Evolutionary conservation across 2,888 invertebrate species (phyloP).

Genomic region (Erannis defoliaria): DNA sequence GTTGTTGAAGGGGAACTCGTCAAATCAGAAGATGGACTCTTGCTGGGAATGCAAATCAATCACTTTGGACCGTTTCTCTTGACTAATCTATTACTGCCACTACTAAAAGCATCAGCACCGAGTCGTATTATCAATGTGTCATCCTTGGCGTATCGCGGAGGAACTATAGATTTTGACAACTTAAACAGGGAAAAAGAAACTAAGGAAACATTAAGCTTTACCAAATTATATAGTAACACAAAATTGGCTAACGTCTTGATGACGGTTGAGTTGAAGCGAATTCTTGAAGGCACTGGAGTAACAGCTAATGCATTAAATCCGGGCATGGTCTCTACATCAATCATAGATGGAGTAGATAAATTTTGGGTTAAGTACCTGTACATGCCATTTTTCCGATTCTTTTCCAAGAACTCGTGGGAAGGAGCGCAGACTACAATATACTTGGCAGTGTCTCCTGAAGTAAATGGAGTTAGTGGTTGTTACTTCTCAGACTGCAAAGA

Average conservation of each 20-base stretch:
- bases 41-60: constrained; percentile 84
- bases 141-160: constrained; percentile 61
- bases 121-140: constrained; percentile 77
- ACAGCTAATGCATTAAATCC: constrained; percentile 94
- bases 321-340: constrained; percentile 87
- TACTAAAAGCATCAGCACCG: constrained; percentile 69
- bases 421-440: constrained; percentile 85
- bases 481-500: constrained; percentile 87
- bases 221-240: constrained; percentile 76
- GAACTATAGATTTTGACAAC: constrained; percentile 60
- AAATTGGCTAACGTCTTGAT: constrained; percentile 90
- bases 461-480: constrained; percentile 86
- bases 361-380: constrained; percentile 57
- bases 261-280: constrained; percentile 89
- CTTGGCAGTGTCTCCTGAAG: constrained; percentile 81
- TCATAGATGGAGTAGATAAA: constrained; percentile 64
- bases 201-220: constrained; percentile 39
- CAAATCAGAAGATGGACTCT: constrained; percentile 87
- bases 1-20: constrained; percentile 65
- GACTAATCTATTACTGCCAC: constrained; percentile 86
- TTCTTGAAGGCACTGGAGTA: constrained; percentile 89
- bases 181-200: constrained; percentile 59
- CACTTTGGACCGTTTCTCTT: constrained; percentile 90
- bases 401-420: constrained; percentile 64
- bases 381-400: constrained; percentile 74